Percentiles rank a stretch among this genome's conserved stretches.
Evolutionary conservation across 2,888 invertebrate genomes (phyloP).

Genomic region (Anoplius nigerrimus): DNA sequence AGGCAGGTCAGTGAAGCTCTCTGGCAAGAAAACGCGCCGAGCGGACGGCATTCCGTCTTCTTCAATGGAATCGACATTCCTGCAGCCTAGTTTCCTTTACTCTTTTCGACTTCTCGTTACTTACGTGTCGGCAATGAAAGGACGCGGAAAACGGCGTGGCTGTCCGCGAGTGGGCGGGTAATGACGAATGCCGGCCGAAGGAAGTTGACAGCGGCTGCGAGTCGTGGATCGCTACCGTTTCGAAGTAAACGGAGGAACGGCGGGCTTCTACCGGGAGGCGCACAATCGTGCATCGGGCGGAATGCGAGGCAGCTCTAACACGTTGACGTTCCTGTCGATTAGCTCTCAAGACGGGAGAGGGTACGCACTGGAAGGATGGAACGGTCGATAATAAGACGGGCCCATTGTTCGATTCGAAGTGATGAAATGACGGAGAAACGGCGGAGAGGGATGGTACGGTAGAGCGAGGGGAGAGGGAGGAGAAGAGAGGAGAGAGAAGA

Average conservation of each 20-base stretch:
- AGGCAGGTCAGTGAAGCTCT: too few relatives aligned
- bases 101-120: not conserved
- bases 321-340: constrained; percentile 3
- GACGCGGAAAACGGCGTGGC: not conserved
- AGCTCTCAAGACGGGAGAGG: not conserved
- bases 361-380: constrained; percentile 3
- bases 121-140: not conserved
- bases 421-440: constrained; percentile 16
- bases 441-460: not conserved
- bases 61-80: too few relatives aligned
- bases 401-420: constrained; percentile 7
- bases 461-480: not conserved
- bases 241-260: not conserved
- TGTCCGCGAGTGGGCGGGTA: not conserved
- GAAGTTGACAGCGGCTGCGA: not conserved
- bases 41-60: too few relatives aligned
- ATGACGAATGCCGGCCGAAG: not conserved
- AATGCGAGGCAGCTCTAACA: constrained; percentile 1
- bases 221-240: not conserved
- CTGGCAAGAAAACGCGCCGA: too few relatives aligned
- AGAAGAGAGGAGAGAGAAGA: not conserved
- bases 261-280: not conserved
- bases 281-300: not conserved
- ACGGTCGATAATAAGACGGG: constrained; percentile 22
- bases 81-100: not conserved